Evolutionary conservation across 2,888 invertebrate species (phyloP).

Genomic region (Catocala nupta): DNA sequence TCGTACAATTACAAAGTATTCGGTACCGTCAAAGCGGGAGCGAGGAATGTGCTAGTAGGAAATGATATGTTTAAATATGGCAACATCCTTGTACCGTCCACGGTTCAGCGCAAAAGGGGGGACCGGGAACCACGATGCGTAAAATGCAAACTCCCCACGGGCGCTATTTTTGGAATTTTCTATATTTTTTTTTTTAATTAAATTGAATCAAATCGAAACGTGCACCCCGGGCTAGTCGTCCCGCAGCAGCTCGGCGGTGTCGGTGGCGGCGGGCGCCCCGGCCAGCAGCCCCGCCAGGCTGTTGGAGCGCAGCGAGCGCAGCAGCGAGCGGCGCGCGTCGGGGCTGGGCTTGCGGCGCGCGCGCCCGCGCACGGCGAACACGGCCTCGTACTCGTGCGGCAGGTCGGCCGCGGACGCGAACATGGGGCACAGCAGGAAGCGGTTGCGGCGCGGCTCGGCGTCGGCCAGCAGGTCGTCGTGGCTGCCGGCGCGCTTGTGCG

Average conservation of each 20-base stretch:
- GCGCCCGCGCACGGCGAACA: constrained; percentile 75
- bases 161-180: constrained; percentile 1
- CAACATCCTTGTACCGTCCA: constrained; percentile 72
- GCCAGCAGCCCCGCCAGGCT: constrained; percentile 73
- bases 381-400: constrained; percentile 88
- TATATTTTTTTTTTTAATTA: constrained; percentile 19
- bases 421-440: constrained; percentile 86
- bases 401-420: constrained; percentile 78
- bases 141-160: constrained; percentile 6
- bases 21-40: constrained; percentile 31
- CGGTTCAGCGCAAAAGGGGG: constrained; percentile 28
- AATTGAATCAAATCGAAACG: constrained; percentile 14
- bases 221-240: constrained; percentile 65
- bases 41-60: constrained; percentile 79
- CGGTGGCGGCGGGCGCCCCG: constrained; percentile 64
- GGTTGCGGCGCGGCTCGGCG: constrained; percentile 61
- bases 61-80: constrained; percentile 84
- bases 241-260: constrained; percentile 71
- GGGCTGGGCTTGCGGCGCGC: constrained; percentile 57
- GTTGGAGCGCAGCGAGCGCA: constrained; percentile 70
- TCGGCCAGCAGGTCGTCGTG: constrained; percentile 76
- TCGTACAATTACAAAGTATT: constrained; percentile 1
- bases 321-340: constrained; percentile 61
- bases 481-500: constrained; percentile 73
- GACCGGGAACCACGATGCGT: constrained; percentile 12